Evolutionary conservation across 2,888 invertebrate genomes (phyloP).

Genomic region (Tipula helvola): DNA sequence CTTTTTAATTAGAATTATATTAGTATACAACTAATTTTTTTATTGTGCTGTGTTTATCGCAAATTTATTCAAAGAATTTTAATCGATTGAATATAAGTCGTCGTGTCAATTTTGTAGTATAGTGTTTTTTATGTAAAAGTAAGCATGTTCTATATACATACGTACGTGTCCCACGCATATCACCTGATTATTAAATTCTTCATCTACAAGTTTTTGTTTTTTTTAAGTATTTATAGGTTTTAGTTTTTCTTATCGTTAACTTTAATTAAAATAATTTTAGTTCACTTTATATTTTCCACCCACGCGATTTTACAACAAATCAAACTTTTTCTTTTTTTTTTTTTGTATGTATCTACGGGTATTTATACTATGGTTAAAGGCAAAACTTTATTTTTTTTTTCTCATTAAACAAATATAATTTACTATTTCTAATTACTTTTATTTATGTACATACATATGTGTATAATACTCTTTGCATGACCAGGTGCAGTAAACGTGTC

Average conservation of each 20-base stretch:
- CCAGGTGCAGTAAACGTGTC: conserved; percentile 4
- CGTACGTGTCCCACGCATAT: background rate
- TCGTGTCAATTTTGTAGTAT: background rate
- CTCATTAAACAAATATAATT: conserved; percentile 4
- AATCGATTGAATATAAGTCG: background rate
- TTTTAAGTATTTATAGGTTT: background rate
- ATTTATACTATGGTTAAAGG: background rate
- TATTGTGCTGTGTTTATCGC: background rate
- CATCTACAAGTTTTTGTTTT: background rate
- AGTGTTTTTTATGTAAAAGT: background rate
- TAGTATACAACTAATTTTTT: background rate
- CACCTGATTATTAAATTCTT: background rate
- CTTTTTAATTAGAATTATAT: background rate
- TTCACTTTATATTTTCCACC: background rate
- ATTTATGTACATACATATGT: background rate
- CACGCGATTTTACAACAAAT: conserved; percentile 4
- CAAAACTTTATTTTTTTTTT: background rate
- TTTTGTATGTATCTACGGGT: background rate
- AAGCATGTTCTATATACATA: background rate
- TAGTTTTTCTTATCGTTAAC: background rate
- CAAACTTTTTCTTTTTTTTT: background rate
- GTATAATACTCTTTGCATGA: background rate
- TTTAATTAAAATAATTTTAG: background rate
- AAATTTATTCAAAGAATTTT: background rate
- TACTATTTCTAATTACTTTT: background rate